These are phyloP conservation scores for Trichopria drosophilae DNA, from an alignment of 2,888 invertebrate species.

Conservation along the genomic window DNA sequence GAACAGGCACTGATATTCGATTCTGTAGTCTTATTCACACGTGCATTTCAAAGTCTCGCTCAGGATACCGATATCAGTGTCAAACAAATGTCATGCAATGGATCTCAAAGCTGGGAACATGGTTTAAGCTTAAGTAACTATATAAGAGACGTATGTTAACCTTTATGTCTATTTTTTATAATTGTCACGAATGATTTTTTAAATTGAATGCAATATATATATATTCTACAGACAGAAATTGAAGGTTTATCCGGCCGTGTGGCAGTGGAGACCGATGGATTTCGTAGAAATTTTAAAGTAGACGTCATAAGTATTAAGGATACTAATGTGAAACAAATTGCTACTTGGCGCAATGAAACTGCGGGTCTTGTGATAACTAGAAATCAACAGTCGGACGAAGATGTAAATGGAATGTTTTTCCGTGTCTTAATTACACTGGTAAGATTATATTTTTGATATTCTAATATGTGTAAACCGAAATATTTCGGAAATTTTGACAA, in stretches of 20 bases:
- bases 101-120: slow-evolving; percentile 69
- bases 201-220: background rate
- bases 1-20: slow-evolving; percentile 82
- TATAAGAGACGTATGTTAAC: slow-evolving; percentile 40
- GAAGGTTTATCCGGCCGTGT: slow-evolving; percentile 73
- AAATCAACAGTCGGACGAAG: slow-evolving; percentile 59
- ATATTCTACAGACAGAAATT: slow-evolving; percentile 1
- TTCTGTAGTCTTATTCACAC: slow-evolving; percentile 76
- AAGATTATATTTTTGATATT: slow-evolving; percentile 36
- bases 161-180: slow-evolving; percentile 2
- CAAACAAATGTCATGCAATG: slow-evolving; percentile 63
- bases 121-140: slow-evolving; percentile 82
- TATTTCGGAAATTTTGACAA: background rate
- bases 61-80: slow-evolving; percentile 63
- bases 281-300: slow-evolving; percentile 70
- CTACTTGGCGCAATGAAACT: slow-evolving; percentile 70
- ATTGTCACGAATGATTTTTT: background rate
- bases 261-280: slow-evolving; percentile 78
- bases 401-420: slow-evolving; percentile 73
- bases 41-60: slow-evolving; percentile 74
- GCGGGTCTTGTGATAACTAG: slow-evolving; percentile 44
- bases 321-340: slow-evolving; percentile 69
- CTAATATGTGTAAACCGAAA: background rate
- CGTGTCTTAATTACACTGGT: slow-evolving; percentile 75
- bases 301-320: slow-evolving; percentile 70